phyloP scores from a whole-genome alignment of 2,888 invertebrate species.

The Macrosoma leucophasiata region DNA sequence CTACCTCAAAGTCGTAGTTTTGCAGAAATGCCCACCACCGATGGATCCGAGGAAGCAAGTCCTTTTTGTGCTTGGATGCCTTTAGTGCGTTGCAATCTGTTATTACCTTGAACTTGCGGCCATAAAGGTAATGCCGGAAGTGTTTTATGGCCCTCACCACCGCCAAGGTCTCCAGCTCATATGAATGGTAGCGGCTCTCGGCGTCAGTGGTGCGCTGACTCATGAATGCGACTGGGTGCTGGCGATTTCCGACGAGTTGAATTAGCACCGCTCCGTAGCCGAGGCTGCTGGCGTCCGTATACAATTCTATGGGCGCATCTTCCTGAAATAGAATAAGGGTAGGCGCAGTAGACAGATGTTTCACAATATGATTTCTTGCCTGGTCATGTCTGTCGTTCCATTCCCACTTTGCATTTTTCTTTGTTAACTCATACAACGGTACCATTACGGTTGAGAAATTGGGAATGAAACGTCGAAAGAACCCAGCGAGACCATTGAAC shows the following conservation, averaged over 20 bases:
- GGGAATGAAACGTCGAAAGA: conserved; percentile 20
- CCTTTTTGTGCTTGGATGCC: conserved; percentile 29
- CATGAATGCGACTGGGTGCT: conserved; percentile 16
- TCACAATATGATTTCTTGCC: conserved; percentile 2
- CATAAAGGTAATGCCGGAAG: conserved; percentile 27
- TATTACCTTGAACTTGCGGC: conserved; percentile 18
- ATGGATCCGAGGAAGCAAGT: conserved; percentile 29
- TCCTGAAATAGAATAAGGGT: conserved; percentile 7
- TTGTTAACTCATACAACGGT: conserved; percentile 17
- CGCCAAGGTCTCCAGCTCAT: conserved; percentile 22
- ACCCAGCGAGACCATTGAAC: conserved; percentile 24
- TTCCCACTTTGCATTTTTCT: conserved; percentile 9
- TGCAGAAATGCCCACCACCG: conserved; percentile 32
- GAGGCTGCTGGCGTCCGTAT: conserved; percentile 25
- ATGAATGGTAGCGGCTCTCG: conserved; percentile 23
- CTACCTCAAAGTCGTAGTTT: conserved; percentile 24
- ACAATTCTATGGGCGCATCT: conserved; percentile 6
- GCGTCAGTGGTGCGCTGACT: conserved; percentile 19
- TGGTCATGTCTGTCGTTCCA: conserved; percentile 11
- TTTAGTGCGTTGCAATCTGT: conserved; percentile 30
- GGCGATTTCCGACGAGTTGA: conserved; percentile 9
- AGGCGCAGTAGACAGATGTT: conserved; percentile 7
- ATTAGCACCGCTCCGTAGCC: conserved; percentile 21
- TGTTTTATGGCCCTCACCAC: conserved; percentile 27
- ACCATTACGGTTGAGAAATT: conserved; percentile 16